phyloP scores from a whole-genome alignment of 2,888 invertebrate species.

The Hemistola chrysoprasaria region DNA sequence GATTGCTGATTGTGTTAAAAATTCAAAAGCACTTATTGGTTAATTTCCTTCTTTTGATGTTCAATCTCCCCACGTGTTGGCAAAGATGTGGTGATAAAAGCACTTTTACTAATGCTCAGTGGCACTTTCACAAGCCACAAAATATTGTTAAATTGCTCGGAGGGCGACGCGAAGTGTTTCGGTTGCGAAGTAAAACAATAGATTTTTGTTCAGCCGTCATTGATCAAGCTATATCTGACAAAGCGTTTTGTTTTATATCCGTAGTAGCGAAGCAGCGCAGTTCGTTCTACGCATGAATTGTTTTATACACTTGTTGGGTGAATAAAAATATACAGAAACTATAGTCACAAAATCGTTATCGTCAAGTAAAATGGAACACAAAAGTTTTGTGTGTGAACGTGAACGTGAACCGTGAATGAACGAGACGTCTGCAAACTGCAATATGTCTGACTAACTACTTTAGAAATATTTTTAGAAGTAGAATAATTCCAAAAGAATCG shows the following conservation, averaged over 20 bases:
- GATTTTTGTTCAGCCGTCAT: too few relatives aligned
- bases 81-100: too few relatives aligned
- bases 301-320: slow-evolving; percentile 25
- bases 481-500: slow-evolving; percentile 56
- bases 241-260: slow-evolving; percentile 4
- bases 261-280: slow-evolving; percentile 8
- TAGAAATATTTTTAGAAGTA: slow-evolving; percentile 81
- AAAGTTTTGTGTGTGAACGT: slow-evolving; percentile 62
- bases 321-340: slow-evolving; percentile 39
- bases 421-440: slow-evolving; percentile 80
- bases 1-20: too few relatives aligned
- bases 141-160: too few relatives aligned
- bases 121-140: too few relatives aligned
- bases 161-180: too few relatives aligned
- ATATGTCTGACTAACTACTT: slow-evolving; percentile 83
- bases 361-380: slow-evolving; percentile 58
- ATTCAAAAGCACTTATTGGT: too few relatives aligned
- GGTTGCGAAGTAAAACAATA: too few relatives aligned
- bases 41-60: too few relatives aligned
- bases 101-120: too few relatives aligned
- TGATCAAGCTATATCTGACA: not conserved
- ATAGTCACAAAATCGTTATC: slow-evolving; percentile 46
- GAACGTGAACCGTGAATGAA: too few relatives aligned
- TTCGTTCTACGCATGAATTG: slow-evolving; percentile 52
- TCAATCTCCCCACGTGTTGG: too few relatives aligned